Conservation (phyloP, 2,113 vertebrate genomes). For the Haliaeetus leucogaster region DNA sequence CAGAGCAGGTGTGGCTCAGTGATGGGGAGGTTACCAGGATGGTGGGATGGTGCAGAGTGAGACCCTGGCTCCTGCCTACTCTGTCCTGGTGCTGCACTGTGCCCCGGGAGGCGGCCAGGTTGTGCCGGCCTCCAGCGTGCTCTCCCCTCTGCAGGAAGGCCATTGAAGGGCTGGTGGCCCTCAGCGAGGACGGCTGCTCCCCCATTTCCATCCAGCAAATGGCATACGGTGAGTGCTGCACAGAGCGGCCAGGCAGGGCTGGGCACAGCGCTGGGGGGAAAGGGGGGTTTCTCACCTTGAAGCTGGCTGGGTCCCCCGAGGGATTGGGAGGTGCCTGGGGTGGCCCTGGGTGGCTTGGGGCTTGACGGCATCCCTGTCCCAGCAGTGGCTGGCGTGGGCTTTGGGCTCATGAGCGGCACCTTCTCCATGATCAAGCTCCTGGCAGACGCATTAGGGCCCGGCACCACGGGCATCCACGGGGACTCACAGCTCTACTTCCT, state of each 20-base stretch:
- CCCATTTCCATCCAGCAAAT: slow-evolving; percentile 68
- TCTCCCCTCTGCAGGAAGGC: slow-evolving; percentile 40
- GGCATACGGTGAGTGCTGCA: slow-evolving; percentile 63
- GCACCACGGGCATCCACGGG: slow-evolving; percentile 17
- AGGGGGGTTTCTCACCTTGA: neutral
- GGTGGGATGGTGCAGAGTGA: too few relatives aligned
- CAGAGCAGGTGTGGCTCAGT: too few relatives aligned
- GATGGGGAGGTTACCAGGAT: too few relatives aligned
- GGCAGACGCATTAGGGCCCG: slow-evolving; percentile 72
- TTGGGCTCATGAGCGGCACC: slow-evolving; percentile 80
- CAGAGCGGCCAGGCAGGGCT: neutral
- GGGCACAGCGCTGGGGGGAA: neutral
- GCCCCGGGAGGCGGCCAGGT: neutral
- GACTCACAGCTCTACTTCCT: too few relatives aligned
- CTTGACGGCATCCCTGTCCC: neutral
- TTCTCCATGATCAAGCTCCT: slow-evolving; percentile 83
- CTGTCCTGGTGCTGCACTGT: too few relatives aligned
- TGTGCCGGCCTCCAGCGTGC: neutral
- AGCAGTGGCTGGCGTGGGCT: slow-evolving; percentile 77
- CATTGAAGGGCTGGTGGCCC: slow-evolving; percentile 61
- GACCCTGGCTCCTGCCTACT: too few relatives aligned
- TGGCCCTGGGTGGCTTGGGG: neutral
- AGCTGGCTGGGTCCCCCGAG: neutral
- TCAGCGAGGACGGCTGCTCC: slow-evolving; percentile 65
- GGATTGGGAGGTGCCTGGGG: neutral